These are phyloP conservation scores for Teleogryllus oceanicus DNA, from an alignment of 2,888 invertebrate species.

Conservation along the genomic window DNA sequence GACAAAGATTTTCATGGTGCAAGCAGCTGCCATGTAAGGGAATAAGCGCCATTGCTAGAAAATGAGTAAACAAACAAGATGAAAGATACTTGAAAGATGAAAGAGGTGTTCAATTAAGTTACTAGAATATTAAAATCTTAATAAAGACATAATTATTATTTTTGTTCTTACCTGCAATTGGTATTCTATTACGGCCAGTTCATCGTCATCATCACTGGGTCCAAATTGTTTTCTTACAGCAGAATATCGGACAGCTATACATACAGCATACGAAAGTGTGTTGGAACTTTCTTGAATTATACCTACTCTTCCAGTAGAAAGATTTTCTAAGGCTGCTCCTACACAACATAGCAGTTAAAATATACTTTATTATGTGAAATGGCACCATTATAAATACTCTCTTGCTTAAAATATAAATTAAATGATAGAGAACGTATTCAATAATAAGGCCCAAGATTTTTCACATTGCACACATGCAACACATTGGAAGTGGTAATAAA, in stretches of 20 bases:
- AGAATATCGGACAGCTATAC: conserved; percentile 83
- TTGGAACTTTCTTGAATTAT: conserved; percentile 57
- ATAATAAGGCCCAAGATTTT: too few relatives aligned
- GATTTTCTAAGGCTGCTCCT: conserved; percentile 70
- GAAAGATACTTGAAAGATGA: background rate
- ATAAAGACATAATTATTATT: too few relatives aligned
- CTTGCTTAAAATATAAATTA: too few relatives aligned
- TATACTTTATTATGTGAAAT: background rate
- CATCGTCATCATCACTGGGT: conserved; percentile 60
- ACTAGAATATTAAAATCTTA: background rate
- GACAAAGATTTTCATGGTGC: conserved; percentile 61
- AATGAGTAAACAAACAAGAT: conserved; percentile 11
- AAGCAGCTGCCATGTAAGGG: conserved; percentile 69
- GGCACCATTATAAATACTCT: background rate
- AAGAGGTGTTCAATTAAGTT: background rate
- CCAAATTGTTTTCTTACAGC: conserved; percentile 87
- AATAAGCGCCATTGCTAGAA: conserved; percentile 72
- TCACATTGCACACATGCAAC: too few relatives aligned
- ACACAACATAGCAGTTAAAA: conserved; percentile 23
- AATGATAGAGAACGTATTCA: too few relatives aligned
- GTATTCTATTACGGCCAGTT: conserved; percentile 86
- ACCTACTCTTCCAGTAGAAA: conserved; percentile 77
- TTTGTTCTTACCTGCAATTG: conserved; percentile 67
- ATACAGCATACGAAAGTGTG: conserved; percentile 66
- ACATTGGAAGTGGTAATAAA: too few relatives aligned